Base-by-base conservation (phyloP, 2,113 vertebrate species). In the Gambusia holbrooki region DNA sequence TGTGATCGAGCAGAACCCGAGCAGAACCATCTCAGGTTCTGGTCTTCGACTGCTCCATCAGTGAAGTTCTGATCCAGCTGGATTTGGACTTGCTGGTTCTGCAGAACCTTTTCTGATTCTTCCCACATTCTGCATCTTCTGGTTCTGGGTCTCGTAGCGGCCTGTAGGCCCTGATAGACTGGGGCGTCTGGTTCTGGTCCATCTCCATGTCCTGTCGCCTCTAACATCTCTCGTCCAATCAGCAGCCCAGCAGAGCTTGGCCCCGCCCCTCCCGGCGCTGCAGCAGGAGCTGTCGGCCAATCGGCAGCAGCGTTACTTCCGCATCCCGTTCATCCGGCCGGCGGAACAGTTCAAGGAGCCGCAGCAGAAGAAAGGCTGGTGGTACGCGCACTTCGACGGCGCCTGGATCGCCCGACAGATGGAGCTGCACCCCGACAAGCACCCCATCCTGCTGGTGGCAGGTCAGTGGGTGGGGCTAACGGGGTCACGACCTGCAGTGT, bases 361-460 rank as follows among this genome's bases (percentile, higher is more conserved):
- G 0, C 95, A 96, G 92, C 98, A 97, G 92, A 99, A 99, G 89
- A 99, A 99, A 83, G 98, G 98, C 15, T 99, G 98, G 98, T 99
- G 98, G 98, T 99, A 98, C 0, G 98, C 98, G 0, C 98, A 99
- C 86, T 99, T 99, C 1, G 98, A 99, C 73, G 98, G 98, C 48
- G 94, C 96, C 0, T 99, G 98, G 98, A 99, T 99, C 76, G 98
- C 98, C 78, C 89, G 98, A 28, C 98, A 99, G 51, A 99, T 99
- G 98, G 98, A 99, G 79, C 96, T 99, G 27, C 98, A 99, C 70
- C 98, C 98, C 0, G 98, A 99, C 64, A 99, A 99, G 83, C 95
- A 96, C 1, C 98, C 98, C 82, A 97, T 99, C 82, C 89, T 99
- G 28, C 96, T 99, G 63, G 97, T 99, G 84, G 98, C 98, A 1